phyloP scores from a whole-genome alignment of 1,140 invertebrate species.

The Pseudomyrmex cubaensis region DNA sequence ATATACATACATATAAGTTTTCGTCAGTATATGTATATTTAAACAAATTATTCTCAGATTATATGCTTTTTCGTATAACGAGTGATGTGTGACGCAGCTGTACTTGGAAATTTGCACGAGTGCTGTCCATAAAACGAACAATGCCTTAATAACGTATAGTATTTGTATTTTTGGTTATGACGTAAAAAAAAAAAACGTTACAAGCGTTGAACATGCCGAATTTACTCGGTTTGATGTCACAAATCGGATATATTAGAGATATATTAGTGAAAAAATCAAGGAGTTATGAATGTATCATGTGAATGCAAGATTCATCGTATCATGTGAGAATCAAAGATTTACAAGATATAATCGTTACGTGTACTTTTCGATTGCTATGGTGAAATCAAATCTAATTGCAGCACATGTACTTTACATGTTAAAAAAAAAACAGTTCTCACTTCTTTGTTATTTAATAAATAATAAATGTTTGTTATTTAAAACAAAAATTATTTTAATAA shows the following conservation, averaged over 20 bases:
- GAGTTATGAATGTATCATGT: constrained; percentile 18
- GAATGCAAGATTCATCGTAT: constrained; percentile 5
- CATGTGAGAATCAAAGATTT: constrained; percentile 16
- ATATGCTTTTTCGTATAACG: constrained; percentile 51
- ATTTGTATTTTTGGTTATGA: constrained; percentile 21
- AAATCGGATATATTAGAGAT: constrained; percentile 17
- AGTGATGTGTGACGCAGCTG: constrained; percentile 61
- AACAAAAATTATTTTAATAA: no score
- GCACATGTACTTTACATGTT: background rate
- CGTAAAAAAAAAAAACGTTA: constrained; percentile 20
- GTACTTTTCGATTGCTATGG: constrained; percentile 28
- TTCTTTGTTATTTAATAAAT: constrained; percentile 1
- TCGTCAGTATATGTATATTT: constrained; percentile 50
- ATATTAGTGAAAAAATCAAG: constrained; percentile 5
- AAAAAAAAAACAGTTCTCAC: constrained; percentile 13
- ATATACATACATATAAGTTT: constrained; percentile 9
- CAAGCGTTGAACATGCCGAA: background rate
- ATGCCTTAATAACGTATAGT: constrained; percentile 56
- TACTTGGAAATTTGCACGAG: constrained; percentile 45
- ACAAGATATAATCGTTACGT: background rate
- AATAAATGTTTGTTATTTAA: background rate
- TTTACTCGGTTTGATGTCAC: constrained; percentile 12
- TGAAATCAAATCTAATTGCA: background rate
- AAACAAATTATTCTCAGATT: constrained; percentile 52
- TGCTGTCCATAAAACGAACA: constrained; percentile 19